Conservation (phyloP, 2,113 vertebrate species). For the Hylia prasina region DNA sequence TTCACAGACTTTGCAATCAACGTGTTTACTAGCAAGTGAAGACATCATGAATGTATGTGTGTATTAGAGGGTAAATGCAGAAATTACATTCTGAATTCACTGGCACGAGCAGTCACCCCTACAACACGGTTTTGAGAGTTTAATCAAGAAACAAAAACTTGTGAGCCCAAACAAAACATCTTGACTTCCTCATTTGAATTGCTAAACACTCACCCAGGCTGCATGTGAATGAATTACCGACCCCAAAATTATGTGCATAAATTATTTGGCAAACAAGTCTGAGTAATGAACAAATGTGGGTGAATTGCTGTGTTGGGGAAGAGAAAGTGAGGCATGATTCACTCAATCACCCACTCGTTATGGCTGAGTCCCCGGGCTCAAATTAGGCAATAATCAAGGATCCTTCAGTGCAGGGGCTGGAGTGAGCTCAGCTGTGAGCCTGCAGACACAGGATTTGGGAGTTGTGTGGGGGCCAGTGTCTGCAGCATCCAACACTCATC, state of each 20-base stretch:
- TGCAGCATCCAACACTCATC: background rate
- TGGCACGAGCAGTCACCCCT: background rate
- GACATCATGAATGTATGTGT: background rate
- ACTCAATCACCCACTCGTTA: slow-evolving; percentile 37
- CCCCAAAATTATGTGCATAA: slow-evolving; percentile 49
- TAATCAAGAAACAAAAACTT: slow-evolving; percentile 47
- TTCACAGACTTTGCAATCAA: background rate
- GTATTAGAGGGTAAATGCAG: slow-evolving; percentile 4
- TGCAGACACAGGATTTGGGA: background rate
- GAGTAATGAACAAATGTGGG: slow-evolving; percentile 55
- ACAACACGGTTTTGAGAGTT: slow-evolving; percentile 23
- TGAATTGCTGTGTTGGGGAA: slow-evolving; percentile 49
- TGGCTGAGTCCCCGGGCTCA: slow-evolving; percentile 44
- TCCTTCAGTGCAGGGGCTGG: background rate
- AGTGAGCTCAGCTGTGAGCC: background rate
- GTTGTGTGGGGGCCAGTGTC: background rate
- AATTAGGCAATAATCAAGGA: slow-evolving; percentile 56
- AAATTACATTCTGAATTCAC: slow-evolving; percentile 19
- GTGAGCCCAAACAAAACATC: slow-evolving; percentile 55
- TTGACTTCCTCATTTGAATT: slow-evolving; percentile 52
- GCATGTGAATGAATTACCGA: slow-evolving; percentile 39
- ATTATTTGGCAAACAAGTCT: slow-evolving; percentile 58
- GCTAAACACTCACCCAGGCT: slow-evolving; percentile 17
- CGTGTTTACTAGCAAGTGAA: background rate
- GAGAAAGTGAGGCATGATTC: slow-evolving; percentile 18